Base-by-base conservation (phyloP, 1,140 invertebrate genomes). In the Anoplophora glabripennis region DNA sequence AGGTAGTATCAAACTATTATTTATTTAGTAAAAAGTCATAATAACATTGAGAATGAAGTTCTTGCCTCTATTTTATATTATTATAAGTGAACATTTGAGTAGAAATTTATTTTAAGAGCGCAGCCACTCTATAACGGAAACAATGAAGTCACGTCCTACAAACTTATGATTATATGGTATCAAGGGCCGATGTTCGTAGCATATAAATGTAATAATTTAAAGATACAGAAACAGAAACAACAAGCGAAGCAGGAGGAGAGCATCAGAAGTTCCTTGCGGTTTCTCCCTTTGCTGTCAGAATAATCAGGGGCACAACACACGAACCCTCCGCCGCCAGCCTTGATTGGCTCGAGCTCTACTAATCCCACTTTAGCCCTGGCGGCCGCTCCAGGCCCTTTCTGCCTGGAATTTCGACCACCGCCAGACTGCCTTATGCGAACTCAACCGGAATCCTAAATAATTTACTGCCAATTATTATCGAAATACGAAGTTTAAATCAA, bases 341-440 rank as follows among this genome's bases (percentile, higher is more conserved):
- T 73, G 72, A 73, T 73, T 73, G 72, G 70, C 68, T 68, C 67
- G 62, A 64, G 64, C 60, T 69, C 66, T 64, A 68, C 67, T 73
- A 73, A 74, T 74, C 72, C 72, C 68, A 72, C 66, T 73, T 73
- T 67, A 73, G 69, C 68, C 69, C 67, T 59, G 63, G 59, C 70
- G 70, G 69, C 61, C 70, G 70, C 63, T 59, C 57, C 60, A 65
- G 47, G 49, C 63, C 49, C 54, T 42, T 40, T 48, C 44, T 33
- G 11, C 21, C 41, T 42, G 11, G n/a, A 17, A 7, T 33, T 33
- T 9, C 21, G 12, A 28, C 48, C n/a, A 21, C 48, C 21, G 45
- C 14, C 56, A 37, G 52, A 61, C 51, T 66, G 64, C 61, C 66
- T 67, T 65, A 59, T 58, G 57, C 61, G 52, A 54, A 66, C 65